A percentile compares a stretch with the other conserved stretches of the same genome.
Conservation (phyloP, 2,888 invertebrate species). For the Lydus trimaculatus region DNA sequence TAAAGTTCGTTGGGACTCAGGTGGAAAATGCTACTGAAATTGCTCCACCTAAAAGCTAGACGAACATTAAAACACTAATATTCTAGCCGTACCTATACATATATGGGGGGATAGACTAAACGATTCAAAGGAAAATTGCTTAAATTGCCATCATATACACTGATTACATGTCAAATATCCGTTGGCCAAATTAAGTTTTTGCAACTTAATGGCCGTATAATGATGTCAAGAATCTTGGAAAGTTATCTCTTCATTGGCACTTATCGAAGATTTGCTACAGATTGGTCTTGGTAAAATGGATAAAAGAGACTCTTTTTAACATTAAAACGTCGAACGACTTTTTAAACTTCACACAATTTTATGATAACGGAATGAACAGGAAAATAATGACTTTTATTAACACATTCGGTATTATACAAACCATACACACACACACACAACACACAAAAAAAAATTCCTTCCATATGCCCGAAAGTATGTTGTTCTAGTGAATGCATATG, state of each 20-base stretch:
- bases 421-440: no score
- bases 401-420: background rate
- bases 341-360: background rate
- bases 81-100: background rate
- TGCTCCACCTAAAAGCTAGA: background rate
- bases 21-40: background rate
- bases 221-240: conserved; percentile 7
- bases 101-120: conserved; percentile 16
- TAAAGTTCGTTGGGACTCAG: background rate
- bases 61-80: background rate
- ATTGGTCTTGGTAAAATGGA: conserved; percentile 15
- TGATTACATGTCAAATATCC: conserved; percentile 40
- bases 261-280: conserved; percentile 26
- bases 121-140: conserved; percentile 31
- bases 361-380: background rate
- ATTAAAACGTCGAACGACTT: background rate
- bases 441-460: background rate
- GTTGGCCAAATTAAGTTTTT: conserved; percentile 43
- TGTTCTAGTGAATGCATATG: background rate
- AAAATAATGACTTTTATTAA: background rate
- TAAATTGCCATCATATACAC: conserved; percentile 36
- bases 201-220: conserved; percentile 26
- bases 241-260: conserved; percentile 23
- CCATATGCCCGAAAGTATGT: background rate
- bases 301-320: background rate